phyloP scores from a whole-genome alignment of 2,888 invertebrate genomes.

The Tineola bisselliella region DNA sequence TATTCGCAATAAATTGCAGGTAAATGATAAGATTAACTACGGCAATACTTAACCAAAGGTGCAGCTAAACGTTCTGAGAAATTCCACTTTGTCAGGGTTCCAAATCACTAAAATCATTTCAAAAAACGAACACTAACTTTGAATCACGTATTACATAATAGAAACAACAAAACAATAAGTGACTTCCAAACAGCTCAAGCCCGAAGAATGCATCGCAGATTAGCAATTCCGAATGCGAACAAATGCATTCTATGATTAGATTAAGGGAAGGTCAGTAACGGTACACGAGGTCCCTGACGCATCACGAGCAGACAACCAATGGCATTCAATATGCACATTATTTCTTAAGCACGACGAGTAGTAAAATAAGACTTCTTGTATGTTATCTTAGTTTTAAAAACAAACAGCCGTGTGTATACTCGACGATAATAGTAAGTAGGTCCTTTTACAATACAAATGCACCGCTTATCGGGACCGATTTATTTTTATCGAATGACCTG shows the following conservation, averaged over 20 bases:
- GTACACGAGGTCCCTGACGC: slow-evolving; percentile 41
- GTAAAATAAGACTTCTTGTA: slow-evolving; percentile 18
- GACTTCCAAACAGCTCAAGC: not conserved
- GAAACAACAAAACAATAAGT: too few species aligned
- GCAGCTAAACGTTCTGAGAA: not conserved
- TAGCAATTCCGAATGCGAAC: not conserved
- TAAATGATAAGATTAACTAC: not conserved
- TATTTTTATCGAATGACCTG: slow-evolving; percentile 51
- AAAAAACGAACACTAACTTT: too few species aligned
- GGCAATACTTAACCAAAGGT: not conserved
- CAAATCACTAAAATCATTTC: too few species aligned
- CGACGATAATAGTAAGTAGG: not conserved
- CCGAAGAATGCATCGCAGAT: not conserved
- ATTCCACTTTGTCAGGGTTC: not conserved
- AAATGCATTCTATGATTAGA: slow-evolving; percentile 8
- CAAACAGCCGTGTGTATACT: slow-evolving; percentile 17
- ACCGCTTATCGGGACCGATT: slow-evolving; percentile 41
- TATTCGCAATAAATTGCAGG: not conserved
- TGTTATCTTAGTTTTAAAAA: slow-evolving; percentile 11
- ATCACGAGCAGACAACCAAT: slow-evolving; percentile 27
- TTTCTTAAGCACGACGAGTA: not conserved
- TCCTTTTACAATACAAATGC: slow-evolving; percentile 29
- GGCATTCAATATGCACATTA: slow-evolving; percentile 19
- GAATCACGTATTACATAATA: too few species aligned
- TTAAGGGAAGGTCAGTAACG: slow-evolving; percentile 42